Conservation (phyloP, 2,113 vertebrate genomes). For the Etheostoma spectabile region DNA sequence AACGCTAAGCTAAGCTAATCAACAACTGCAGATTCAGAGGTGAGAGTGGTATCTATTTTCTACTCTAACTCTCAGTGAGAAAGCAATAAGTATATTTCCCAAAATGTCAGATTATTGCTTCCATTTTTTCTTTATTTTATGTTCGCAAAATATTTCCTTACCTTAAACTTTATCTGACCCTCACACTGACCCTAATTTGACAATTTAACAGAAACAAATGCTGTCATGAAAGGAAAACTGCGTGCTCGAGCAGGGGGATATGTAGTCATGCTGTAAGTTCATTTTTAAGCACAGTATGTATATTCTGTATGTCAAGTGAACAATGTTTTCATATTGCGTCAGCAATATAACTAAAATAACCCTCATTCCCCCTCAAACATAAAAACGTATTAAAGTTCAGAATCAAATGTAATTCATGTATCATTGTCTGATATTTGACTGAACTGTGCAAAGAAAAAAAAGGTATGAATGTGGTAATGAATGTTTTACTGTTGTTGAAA, state of each 20-base stretch:
- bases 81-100: background rate
- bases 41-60: background rate
- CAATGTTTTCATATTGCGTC: background rate
- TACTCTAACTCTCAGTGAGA: background rate
- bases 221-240: background rate
- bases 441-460: background rate
- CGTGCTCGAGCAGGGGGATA: background rate
- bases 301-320: background rate
- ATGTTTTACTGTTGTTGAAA: conserved; percentile 40
- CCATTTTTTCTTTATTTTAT: background rate
- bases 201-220: background rate
- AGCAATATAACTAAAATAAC: background rate
- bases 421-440: background rate
- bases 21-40: background rate
- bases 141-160: background rate
- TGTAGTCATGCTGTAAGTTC: background rate
- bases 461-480: background rate
- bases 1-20: conserved; percentile 3
- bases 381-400: background rate
- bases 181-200: background rate
- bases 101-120: too few relatives aligned
- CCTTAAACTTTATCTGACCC: background rate
- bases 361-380: background rate
- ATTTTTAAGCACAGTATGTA: background rate
- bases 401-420: background rate